Evolutionary conservation across 2,113 vertebrate genomes (phyloP).

Genomic region (Monopterus albus): DNA sequence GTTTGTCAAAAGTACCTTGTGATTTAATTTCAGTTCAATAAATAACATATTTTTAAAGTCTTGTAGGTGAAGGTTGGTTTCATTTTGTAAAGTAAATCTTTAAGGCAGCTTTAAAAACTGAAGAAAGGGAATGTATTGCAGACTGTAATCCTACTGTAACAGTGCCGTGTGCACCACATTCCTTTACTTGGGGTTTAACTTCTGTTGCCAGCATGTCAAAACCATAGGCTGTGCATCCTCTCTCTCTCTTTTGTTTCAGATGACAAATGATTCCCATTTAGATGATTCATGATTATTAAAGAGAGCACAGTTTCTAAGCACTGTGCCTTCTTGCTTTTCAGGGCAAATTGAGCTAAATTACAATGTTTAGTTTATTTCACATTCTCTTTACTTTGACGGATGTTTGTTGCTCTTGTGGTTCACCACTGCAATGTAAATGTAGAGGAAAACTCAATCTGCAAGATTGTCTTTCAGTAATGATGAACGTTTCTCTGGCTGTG

Average conservation of each 20-base stretch:
- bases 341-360: slow-evolving; percentile 51
- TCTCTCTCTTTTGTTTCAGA: slow-evolving; percentile 28
- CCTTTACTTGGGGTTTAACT: slow-evolving; percentile 9
- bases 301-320: slow-evolving; percentile 17
- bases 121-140: background rate
- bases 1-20: background rate
- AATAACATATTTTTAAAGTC: background rate
- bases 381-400: slow-evolving; percentile 55
- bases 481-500: slow-evolving; percentile 37
- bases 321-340: slow-evolving; percentile 19
- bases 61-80: background rate
- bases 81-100: background rate
- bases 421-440: slow-evolving; percentile 51
- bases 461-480: slow-evolving; percentile 46
- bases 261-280: slow-evolving; percentile 51
- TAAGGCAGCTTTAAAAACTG: background rate
- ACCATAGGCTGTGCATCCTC: slow-evolving; percentile 13
- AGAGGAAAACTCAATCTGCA: slow-evolving; percentile 47
- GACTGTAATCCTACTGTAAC: background rate
- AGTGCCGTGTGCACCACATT: background rate
- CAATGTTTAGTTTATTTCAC: slow-evolving; percentile 47
- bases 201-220: slow-evolving; percentile 31
- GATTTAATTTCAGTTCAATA: background rate
- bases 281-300: slow-evolving; percentile 44
- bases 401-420: slow-evolving; percentile 58